Base-by-base conservation (phyloP, 2,113 vertebrate genomes). In the Antechinus flavipes region DNA sequence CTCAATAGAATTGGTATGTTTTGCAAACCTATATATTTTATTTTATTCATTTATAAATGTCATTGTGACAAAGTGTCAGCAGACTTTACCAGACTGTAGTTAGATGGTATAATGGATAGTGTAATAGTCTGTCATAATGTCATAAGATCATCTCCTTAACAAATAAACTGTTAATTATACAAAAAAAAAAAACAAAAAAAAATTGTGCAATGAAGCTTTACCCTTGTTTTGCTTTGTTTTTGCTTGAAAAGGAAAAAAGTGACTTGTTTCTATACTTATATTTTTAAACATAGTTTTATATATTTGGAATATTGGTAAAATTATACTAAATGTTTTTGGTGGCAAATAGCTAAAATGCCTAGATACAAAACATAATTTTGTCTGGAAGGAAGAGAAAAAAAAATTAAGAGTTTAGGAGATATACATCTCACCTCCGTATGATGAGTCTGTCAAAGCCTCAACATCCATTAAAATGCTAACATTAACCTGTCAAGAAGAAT, bases 401-500 rank as follows among this genome's bases (percentile, higher is more conserved):
- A 22, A 7, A 22, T 97, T 96, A 54, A 94, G 76, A 89, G 53
- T 95, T 26, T 52, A 93, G 94, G 95, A 96, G 95, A 96, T 95
- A 95, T 96, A n/a, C 68, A 96, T 93, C 96, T 95, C 55, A 91
- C 84, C 55, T 97, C 97, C 54, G 6, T 84, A 96, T 92, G 95
- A 98, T 97, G 96, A 97, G 95, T 97, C 97, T 98, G 97, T 98
- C 96, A 97, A 97, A 98, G 91, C 52, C 68, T 97, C 54, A 97
- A 94, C 92, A 97, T 98, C 76, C 96, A 97, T 97, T 96, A 96
- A 97, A 96, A 97, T 42, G 95, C 53, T 97, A 96, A 94, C 76
- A 96, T 97, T 96, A 96, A 93, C 90, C 93, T 97, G 94, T 97
- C 97, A 97, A 92, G 96, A 97, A 94, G 91, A 97, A 97, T 98